Evolutionary conservation across 2,797 vertebrate genomes (phyloP), one percentile per base, ranked within the genome.

Genomic region (Carduelis carduelis): DNA sequence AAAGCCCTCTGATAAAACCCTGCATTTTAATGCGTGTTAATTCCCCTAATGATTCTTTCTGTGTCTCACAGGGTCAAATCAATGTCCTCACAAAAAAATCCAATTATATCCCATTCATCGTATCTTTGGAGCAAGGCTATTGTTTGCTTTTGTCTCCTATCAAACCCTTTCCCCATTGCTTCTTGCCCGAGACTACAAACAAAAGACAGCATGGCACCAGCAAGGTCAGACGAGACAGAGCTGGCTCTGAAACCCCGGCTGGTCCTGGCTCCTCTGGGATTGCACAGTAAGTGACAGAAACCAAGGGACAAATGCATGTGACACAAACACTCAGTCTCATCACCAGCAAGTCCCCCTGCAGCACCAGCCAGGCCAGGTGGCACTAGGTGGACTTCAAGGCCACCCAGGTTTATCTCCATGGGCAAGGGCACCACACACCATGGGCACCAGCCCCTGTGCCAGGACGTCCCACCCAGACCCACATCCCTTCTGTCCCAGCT

Each of bases 111-210:
- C 97, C 83, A 95, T 98, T 98, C 98, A 97, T 96, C 96, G 93
- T 98, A 97, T 98, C 98, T 98, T 98, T 97, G 97, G 95, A 96
- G 97, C 82, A 88, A 97, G 97, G 97, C 97, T 97, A 97, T 98
- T 98, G 98, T 98, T 97, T 98, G 98, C 98, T 95, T 98, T 98
- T 99, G 98, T 98, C 98, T 98, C 97, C 98, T 97, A 98, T 98
- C 98, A 98, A 97, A 89, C 91, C 94, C 91, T 96, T 97, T 96
- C 96, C 97, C 97, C 97, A 95, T 85, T 85, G 95, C 89, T 89
- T 90, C 89, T 89, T 86, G 96, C 96, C 96, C 81, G 16, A 91
- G 96, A 97, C 96, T 95, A 94, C 97, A 97, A 97, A 97, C 90
- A 96, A 97, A 97, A 97, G 95, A 93, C 94, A 64, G 94, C 12